phyloP scores from a whole-genome alignment of 2,888 invertebrate species.

The Eudemis profundana region DNA sequence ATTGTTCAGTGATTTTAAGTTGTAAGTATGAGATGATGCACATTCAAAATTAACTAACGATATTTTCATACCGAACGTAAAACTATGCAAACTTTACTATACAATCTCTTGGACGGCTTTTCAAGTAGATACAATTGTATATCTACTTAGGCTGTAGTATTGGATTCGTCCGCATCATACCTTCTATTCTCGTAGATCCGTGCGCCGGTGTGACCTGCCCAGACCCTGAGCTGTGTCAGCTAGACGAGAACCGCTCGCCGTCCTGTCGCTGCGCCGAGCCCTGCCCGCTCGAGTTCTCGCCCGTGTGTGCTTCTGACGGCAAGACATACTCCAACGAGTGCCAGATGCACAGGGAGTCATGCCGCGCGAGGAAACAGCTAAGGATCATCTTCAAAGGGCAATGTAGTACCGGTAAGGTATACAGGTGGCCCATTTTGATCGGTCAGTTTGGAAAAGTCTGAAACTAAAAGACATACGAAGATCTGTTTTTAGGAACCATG shows the following conservation, averaged over 20 bases:
- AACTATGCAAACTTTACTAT: too few species aligned
- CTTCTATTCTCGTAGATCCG: constrained; percentile 87
- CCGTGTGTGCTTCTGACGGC: constrained; percentile 92
- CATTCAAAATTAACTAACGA: too few species aligned
- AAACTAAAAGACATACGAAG: too few species aligned
- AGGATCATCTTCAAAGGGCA: constrained; percentile 93
- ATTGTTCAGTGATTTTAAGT: too few species aligned
- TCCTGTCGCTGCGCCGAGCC: constrained; percentile 93
- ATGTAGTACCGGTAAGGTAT: constrained; percentile 89
- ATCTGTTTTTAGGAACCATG: too few species aligned
- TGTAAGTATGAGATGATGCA: too few species aligned
- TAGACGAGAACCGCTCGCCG: constrained; percentile 91
- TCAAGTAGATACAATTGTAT: too few species aligned
- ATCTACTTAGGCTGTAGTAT: too few species aligned
- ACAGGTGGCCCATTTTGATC: too few species aligned
- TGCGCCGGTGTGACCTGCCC: constrained; percentile 92
- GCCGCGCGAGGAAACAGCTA: constrained; percentile 89
- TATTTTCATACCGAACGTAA: too few species aligned
- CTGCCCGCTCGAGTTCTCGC: constrained; percentile 91
- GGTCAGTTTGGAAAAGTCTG: too few species aligned
- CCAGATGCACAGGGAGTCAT: constrained; percentile 92
- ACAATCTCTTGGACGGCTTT: too few species aligned
- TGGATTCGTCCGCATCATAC: not conserved
- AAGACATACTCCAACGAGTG: constrained; percentile 95
- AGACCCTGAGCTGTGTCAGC: constrained; percentile 93